phyloP scores from a whole-genome alignment of 2,797 vertebrate genomes.

The Diplodus puntazzo region DNA sequence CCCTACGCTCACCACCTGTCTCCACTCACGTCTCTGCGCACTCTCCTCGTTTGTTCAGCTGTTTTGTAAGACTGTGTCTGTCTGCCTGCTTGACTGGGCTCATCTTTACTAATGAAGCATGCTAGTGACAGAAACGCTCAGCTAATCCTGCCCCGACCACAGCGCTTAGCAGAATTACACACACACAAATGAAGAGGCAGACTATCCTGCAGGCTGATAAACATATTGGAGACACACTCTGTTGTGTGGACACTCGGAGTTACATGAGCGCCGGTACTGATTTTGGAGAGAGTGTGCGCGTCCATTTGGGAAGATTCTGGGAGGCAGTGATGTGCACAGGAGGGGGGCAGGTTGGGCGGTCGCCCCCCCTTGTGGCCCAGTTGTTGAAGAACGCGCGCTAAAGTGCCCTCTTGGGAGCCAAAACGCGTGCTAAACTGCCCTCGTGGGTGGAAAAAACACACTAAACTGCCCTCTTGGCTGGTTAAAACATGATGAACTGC shows the following conservation, averaged over 20 bases:
- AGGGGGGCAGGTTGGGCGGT: too few species aligned
- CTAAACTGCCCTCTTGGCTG: too few species aligned
- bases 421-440: too few species aligned
- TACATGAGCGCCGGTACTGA: constrained; percentile 2
- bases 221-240: constrained; percentile 12
- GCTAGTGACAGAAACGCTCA: constrained; percentile 61
- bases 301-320: neutral
- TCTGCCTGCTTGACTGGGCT: constrained; percentile 54
- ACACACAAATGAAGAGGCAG: constrained; percentile 43
- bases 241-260: constrained; percentile 16
- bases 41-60: constrained; percentile 48
- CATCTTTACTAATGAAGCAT: constrained; percentile 75
- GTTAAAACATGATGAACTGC: too few species aligned
- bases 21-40: constrained; percentile 8
- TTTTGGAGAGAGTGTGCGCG: neutral
- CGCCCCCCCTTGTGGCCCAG: too few species aligned
- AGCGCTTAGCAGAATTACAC: constrained; percentile 39
- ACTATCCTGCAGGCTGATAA: constrained; percentile 22
- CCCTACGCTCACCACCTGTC: constrained; percentile 49
- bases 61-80: constrained; percentile 57
- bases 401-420: too few species aligned
- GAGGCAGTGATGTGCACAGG: too few species aligned
- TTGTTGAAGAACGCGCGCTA: too few species aligned
- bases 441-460: too few species aligned
- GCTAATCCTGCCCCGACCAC: constrained; percentile 56